Evolutionary conservation across 2,797 vertebrate species (phyloP).

Genomic region (Phyllotis vaccarum): DNA sequence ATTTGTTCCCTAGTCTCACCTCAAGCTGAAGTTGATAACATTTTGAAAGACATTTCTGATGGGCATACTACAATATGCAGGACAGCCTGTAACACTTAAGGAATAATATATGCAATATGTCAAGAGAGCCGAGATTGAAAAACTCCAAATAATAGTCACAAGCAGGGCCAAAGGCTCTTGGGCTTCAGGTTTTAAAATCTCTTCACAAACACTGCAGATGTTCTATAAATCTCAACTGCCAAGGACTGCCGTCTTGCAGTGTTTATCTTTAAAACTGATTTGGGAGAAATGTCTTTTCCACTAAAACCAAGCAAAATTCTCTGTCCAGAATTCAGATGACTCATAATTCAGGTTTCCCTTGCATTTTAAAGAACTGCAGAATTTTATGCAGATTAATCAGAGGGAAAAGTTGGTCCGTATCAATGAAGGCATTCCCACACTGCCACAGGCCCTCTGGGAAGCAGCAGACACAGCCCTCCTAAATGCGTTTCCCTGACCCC

Average conservation of each 20-base stretch:
- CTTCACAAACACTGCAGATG: neutral
- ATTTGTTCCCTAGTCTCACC: neutral
- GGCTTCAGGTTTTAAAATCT: neutral
- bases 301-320: constrained; percentile 14
- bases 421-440: neutral
- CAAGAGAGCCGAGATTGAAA: neutral
- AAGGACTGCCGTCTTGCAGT: constrained; percentile 19
- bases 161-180: neutral
- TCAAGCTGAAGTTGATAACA: neutral
- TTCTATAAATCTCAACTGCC: neutral
- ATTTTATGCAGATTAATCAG: constrained; percentile 59
- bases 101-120: neutral
- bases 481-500: neutral
- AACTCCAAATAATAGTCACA: constrained; percentile 60
- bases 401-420: constrained; percentile 48
- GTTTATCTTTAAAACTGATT: constrained; percentile 70
- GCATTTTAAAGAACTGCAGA: constrained; percentile 62
- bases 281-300: constrained; percentile 68
- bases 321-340: constrained; percentile 71
- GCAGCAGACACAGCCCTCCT: no score
- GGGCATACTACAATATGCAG: neutral
- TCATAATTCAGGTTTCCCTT: constrained; percentile 74
- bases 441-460: neutral
- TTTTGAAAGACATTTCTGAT: neutral
- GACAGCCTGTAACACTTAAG: neutral